A percentile compares a stretch with the other conserved stretches of the same genome.
phyloP scores from a whole-genome alignment of 92 coral and sea anemone genomes.

The Palythoa grandiflora region DNA sequence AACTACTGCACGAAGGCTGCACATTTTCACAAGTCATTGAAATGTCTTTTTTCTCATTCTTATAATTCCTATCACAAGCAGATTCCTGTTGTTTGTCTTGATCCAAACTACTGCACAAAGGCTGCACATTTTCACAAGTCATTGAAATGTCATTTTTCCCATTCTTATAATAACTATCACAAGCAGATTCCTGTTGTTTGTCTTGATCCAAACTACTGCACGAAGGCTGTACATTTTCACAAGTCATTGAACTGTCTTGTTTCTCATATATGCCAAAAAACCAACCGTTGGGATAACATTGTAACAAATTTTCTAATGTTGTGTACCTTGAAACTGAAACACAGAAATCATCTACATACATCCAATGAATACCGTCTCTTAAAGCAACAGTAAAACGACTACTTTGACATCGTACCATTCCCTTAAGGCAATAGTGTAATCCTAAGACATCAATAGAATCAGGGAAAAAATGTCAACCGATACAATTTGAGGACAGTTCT shows the following conservation, averaged over 20 bases:
- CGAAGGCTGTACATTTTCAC: constrained; percentile 11
- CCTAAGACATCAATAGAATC: constrained; percentile 7
- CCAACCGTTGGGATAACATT: too few species aligned
- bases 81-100: constrained; percentile 7
- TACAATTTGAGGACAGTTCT: constrained; percentile 11
- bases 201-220: constrained; percentile 13
- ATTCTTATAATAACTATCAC: background rate
- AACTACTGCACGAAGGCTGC: constrained; percentile 15
- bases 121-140: constrained; percentile 10
- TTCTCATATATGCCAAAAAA: constrained; percentile 9
- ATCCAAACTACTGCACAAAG: constrained; percentile 10
- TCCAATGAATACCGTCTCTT: constrained; percentile 5
- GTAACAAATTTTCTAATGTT: constrained; percentile 8
- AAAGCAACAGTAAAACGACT: constrained; percentile 3
- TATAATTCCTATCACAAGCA: background rate
- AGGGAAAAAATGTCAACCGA: background rate
- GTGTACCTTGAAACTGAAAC: constrained; percentile 11
- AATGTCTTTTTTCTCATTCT: background rate
- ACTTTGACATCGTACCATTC: constrained; percentile 8
- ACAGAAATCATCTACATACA: constrained; percentile 13
- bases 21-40: background rate
- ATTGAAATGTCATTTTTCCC: background rate
- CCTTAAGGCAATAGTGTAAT: background rate
- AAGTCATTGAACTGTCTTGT: background rate
- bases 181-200: constrained; percentile 5